Evolutionary conservation across 92 coral and sea anemone species (phyloP).

Genomic region (Zoanthus solanderi): DNA sequence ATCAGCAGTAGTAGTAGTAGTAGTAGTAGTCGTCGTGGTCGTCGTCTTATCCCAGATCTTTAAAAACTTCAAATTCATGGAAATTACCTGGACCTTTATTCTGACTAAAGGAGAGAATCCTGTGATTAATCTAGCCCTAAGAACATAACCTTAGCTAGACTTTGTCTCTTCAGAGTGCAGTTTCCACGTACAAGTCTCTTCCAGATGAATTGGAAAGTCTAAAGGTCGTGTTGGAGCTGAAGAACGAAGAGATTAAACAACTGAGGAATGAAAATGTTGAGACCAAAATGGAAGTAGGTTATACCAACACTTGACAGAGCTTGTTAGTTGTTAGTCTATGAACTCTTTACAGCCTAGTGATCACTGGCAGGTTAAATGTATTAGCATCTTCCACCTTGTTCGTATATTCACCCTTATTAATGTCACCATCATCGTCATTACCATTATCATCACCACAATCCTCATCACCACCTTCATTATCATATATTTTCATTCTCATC

Average conservation of each 20-base stretch:
- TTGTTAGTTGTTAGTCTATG: too few relatives aligned
- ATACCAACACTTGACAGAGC: not conserved
- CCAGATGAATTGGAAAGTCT: constrained; percentile 96
- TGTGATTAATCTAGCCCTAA: too few relatives aligned
- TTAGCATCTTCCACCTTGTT: not conserved
- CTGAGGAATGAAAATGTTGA: constrained; percentile 81
- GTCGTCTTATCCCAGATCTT: too few relatives aligned
- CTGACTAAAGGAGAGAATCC: too few relatives aligned
- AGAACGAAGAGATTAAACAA: constrained; percentile 85
- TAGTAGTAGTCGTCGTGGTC: too few relatives aligned
- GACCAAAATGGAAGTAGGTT: constrained; percentile 76
- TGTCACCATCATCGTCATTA: not conserved
- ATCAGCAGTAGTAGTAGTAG: too few relatives aligned
- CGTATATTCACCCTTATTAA: not conserved
- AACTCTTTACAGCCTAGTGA: too few relatives aligned
- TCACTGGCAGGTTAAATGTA: too few relatives aligned
- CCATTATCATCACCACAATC: not conserved
- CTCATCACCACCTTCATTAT: not conserved
- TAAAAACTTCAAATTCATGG: too few relatives aligned
- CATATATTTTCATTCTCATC: not conserved
- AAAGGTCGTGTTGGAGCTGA: constrained; percentile 92
- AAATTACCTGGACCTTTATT: too few relatives aligned
- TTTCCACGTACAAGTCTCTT: constrained; percentile 85
- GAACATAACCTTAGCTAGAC: too few relatives aligned
- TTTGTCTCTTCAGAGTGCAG: constrained; percentile 72